A percentile compares a stretch with the other conserved stretches of the same genome.
phyloP scores from a whole-genome alignment of 1,140 invertebrate genomes.

The roundworm (Caenorhabditis elegans) region WBcel235 BX284605.5:11046001-11046500 shows the following conservation, averaged over 20 bases:
- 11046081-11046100: conserved; percentile 97
- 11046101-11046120: conserved; percentile 97
- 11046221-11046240: conserved; percentile 73
- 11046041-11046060: conserved; percentile 86
- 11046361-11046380: conserved; percentile 78
- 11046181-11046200: conserved; percentile 87
- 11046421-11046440: conserved; percentile 77
- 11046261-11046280: conserved; percentile 68
- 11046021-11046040: conserved; percentile 80
- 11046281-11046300: conserved; percentile 36
- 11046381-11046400: conserved; percentile 84
- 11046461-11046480: no score
- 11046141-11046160: conserved; percentile 84
- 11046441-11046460: background rate
- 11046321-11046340: conserved; percentile 80
- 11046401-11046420: conserved; percentile 88
- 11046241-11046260: conserved; percentile 68
- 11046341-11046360: conserved; percentile 88
- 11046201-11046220: conserved; percentile 84
- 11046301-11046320: conserved; percentile 85
- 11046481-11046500: no score
- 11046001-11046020: conserved; percentile 91
- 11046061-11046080: conserved; percentile 87
- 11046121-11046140: conserved; percentile 92
- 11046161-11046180: conserved; percentile 92